These are phyloP conservation scores for Cavia aperea DNA, from an alignment of 2,113 vertebrate genomes.

Conservation along the genomic window DNA sequence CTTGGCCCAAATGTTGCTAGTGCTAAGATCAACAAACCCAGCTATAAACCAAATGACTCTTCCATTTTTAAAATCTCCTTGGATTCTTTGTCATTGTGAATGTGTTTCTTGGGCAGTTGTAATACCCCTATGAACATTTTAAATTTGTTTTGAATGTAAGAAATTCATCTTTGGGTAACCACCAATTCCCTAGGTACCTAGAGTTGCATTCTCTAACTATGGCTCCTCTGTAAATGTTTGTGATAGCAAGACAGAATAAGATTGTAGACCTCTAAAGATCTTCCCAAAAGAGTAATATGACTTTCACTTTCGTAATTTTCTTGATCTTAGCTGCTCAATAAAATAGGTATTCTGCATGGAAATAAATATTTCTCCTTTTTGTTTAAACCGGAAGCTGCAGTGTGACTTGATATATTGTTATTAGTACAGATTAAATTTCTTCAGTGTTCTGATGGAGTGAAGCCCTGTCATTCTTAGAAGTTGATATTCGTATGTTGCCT, in stretches of 20 bases:
- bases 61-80: neutral
- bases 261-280: neutral
- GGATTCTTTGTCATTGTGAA: neutral
- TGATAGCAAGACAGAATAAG: neutral
- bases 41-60: neutral
- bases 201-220: neutral
- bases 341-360: neutral
- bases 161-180: neutral
- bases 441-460: neutral
- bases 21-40: neutral
- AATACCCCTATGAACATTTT: neutral
- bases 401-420: neutral
- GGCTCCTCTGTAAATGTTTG: neutral
- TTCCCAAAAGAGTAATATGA: neutral
- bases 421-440: neutral
- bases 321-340: neutral
- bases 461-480: constrained; percentile 1
- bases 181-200: neutral
- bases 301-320: neutral
- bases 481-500: neutral
- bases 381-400: neutral
- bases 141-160: constrained; percentile 1
- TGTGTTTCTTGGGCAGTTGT: neutral
- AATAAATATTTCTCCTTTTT: neutral
- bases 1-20: neutral